Base-by-base conservation (phyloP, 2,888 invertebrate genomes). In the Lasioglossum morio region DNA sequence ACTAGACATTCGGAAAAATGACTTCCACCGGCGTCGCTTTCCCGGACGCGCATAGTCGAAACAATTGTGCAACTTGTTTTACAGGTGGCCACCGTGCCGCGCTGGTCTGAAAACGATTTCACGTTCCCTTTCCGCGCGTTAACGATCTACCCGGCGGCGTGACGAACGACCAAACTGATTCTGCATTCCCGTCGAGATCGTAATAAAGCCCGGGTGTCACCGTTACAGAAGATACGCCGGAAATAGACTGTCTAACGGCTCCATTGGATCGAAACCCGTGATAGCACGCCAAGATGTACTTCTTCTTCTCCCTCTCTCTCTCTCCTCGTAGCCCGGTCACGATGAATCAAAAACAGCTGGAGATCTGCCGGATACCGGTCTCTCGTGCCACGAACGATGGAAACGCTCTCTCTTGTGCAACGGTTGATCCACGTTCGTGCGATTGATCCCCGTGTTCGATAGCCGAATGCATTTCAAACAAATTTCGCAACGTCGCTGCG, bases 281-380 rank as follows among this genome's bases (percentile, higher is more conserved):
- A 78, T 75, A 12, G 34, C 76, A 66, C 46, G 30, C 16, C 74
- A 76, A 88, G 80, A 79, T 85, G 76, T 63, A 46, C 66, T 79
- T 37, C 76, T 77, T 66, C 79, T 60, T n/a, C n/a, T n/a, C n/a
- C n/a, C 2, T 4, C 60, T 27, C 27, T 27, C 60, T 7, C 60
- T 7, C 23, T 19, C 19, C 34, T 5, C 34, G 8, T 37, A 72
- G 74, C 78, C 72, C 63, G 57, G 84, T 84, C 85, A 85, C 81
- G 73, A 81, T 70, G 85, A 87, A 82, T 89, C 79, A 82, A 88
- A 87, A 84, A 48, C 82, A 79, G 57, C 43, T 75, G 77, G 72
- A 66, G 60, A 80, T 23, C 48, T 69, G 75, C 40, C 82, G 81
- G 60, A 78, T 48, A 27, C 73, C 66, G 8, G 66, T 30, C 19